Evolutionary conservation across 2,113 vertebrate genomes (phyloP).

Genomic region (Clarias macrocephalus): DNA sequence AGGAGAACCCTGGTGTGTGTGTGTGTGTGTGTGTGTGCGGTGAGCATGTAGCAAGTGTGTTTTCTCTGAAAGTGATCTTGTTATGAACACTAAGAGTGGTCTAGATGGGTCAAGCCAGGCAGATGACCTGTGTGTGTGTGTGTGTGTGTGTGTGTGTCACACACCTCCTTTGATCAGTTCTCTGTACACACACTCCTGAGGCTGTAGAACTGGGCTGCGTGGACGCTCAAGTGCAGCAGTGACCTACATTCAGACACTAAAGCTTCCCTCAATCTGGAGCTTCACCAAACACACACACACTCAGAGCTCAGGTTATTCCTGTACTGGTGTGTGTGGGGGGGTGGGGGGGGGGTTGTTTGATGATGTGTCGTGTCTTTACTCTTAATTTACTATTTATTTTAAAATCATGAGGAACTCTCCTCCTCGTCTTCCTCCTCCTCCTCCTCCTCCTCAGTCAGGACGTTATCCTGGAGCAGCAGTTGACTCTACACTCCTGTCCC

Average conservation of each 20-base stretch:
- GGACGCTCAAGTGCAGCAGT: slow-evolving; percentile 39
- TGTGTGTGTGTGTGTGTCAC: slow-evolving; percentile 13
- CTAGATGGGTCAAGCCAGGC: slow-evolving; percentile 27
- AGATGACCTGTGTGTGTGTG: slow-evolving; percentile 43
- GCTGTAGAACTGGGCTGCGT: slow-evolving; percentile 53
- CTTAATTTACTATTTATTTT: not conserved
- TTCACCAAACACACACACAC: slow-evolving; percentile 17
- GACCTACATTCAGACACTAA: slow-evolving; percentile 54
- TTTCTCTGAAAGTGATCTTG: slow-evolving; percentile 40
- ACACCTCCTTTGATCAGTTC: slow-evolving; percentile 30
- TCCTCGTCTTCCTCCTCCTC: no score
- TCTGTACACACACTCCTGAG: slow-evolving; percentile 47
- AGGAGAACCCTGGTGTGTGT: not conserved
- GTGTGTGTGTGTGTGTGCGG: not conserved
- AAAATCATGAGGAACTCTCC: not conserved
- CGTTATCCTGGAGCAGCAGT: not conserved
- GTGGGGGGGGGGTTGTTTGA: no score
- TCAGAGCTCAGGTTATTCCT: slow-evolving; percentile 10
- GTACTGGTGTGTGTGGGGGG: not conserved
- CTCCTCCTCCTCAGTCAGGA: no score
- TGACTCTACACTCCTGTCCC: no score
- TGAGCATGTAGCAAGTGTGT: not conserved
- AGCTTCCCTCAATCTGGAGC: slow-evolving; percentile 46
- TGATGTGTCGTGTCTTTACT: not conserved
- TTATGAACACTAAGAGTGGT: slow-evolving; percentile 43